Evolutionary conservation across 2,113 vertebrate genomes (phyloP), one percentile per base, ranked within the genome.

Genomic region (Platichthys flesus): DNA sequence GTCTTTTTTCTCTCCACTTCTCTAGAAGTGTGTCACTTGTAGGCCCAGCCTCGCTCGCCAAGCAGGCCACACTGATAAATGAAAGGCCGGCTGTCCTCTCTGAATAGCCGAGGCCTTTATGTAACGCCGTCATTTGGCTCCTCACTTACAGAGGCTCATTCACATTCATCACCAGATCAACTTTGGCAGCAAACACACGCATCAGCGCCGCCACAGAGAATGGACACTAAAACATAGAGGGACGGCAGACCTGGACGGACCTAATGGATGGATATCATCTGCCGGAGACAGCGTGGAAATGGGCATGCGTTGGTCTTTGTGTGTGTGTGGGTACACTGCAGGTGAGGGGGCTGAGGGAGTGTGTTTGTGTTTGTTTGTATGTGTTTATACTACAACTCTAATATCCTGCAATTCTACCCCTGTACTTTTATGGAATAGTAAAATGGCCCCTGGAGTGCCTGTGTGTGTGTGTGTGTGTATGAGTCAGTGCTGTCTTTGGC

Each of bases 71-170:
- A 35, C 52, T 21, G 62, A 73, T 66, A 67, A 81, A 88, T 83
- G 83, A 87, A 84, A 85, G 86, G 70, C 54, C 24, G 18, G 71
- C 83, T 87, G 88, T 86, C 74, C 66, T 79, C 79, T 20, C 51
- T 84, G 80, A 88, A 89, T 85, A 65, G 78, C 26, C 4, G 24
- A 75, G 68, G 66, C 70, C 72, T 90, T 88, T 89, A 88, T 79
- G 65, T 90, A 88, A 91, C 37, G 15, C 78, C 88, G 84, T 78
- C 89, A 87, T 85, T 87, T 78, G 72, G 82, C 84, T 89, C 82
- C 85, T 86, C 76, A 76, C 74, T 77, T 23, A 71, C 74, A 51
- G 37, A 62, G 69, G 66, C 86, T 90, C 89, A 85, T 91, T 90
- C 79, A n/a, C 75, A 92, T 91, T 89, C 91, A 82, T 59, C 74